phyloP scores from a whole-genome alignment of 2,888 invertebrate species.

The Polietes domitor region DNA sequence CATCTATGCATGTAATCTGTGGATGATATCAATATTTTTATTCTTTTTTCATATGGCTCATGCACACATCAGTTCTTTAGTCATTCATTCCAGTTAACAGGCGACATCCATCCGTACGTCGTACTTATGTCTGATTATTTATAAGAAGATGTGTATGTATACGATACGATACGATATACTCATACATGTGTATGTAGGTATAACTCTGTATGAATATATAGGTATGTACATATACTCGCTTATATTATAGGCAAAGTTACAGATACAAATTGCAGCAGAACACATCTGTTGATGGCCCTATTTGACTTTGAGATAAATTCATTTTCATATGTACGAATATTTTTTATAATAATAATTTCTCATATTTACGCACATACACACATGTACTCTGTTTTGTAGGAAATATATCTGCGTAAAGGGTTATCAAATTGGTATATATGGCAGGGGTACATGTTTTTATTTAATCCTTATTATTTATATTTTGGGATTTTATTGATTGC shows the following conservation, averaged over 20 bases:
- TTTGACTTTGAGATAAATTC: slow-evolving; percentile 33
- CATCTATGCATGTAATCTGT: too few relatives aligned
- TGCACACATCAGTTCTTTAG: too few relatives aligned
- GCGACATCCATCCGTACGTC: neutral
- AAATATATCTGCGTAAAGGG: neutral
- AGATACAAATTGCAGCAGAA: neutral
- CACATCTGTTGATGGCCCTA: slow-evolving; percentile 40
- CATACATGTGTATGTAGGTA: neutral
- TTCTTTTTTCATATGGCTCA: too few relatives aligned
- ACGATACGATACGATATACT: too few relatives aligned
- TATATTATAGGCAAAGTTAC: neutral
- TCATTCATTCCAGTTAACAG: too few relatives aligned
- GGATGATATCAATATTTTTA: too few relatives aligned
- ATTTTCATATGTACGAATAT: slow-evolving; percentile 36
- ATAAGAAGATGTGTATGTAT: neutral
- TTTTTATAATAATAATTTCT: slow-evolving; percentile 27
- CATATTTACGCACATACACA: slow-evolving; percentile 4
- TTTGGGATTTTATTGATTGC: too few relatives aligned
- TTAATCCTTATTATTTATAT: too few relatives aligned
- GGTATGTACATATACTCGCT: too few relatives aligned
- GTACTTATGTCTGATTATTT: neutral
- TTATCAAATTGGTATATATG: too few relatives aligned
- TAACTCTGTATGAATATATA: too few relatives aligned
- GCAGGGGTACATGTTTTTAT: too few relatives aligned
- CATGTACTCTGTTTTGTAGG: neutral